phyloP scores from a whole-genome alignment of 2,797 vertebrate species.

The Serranus cabrilla region DNA sequence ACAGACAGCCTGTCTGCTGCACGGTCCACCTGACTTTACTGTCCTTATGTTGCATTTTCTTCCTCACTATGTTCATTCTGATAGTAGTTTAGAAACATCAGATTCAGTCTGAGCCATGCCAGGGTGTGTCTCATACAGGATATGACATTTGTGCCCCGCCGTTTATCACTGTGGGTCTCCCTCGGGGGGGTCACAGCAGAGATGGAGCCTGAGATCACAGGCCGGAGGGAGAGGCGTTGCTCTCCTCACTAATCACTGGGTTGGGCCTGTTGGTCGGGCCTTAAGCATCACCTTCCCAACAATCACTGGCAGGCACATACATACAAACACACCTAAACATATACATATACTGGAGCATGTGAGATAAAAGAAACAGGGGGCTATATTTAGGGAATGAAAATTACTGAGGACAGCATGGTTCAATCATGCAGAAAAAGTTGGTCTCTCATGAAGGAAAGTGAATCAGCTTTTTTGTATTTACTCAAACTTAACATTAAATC shows the following conservation, averaged over 20 bases:
- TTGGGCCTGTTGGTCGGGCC: constrained; percentile 59
- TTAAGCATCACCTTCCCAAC: constrained; percentile 63
- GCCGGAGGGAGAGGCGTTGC: constrained; percentile 40
- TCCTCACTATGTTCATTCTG: no score
- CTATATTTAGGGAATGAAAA: constrained; percentile 51
- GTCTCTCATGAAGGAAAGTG: not conserved
- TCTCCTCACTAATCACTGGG: constrained; percentile 68
- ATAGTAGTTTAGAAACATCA: not conserved
- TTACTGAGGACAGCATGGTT: constrained; percentile 19
- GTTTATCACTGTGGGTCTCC: constrained; percentile 35
- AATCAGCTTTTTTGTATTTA: not conserved
- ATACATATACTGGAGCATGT: not conserved
- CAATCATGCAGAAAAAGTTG: not conserved
- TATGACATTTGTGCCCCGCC: constrained; percentile 14
- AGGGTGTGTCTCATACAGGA: constrained; percentile 37
- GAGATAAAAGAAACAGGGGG: constrained; percentile 10
- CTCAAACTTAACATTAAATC: not conserved
- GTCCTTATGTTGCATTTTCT: constrained; percentile 13
- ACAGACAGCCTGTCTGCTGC: not conserved
- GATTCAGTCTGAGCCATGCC: not conserved
- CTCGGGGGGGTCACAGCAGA: constrained; percentile 18
- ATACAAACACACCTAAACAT: constrained; percentile 28
- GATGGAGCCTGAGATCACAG: constrained; percentile 50
- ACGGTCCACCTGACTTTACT: not conserved
- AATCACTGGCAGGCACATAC: constrained; percentile 17